Base-by-base conservation (phyloP, 2,888 invertebrate species). In the Philonicus albiceps region DNA sequence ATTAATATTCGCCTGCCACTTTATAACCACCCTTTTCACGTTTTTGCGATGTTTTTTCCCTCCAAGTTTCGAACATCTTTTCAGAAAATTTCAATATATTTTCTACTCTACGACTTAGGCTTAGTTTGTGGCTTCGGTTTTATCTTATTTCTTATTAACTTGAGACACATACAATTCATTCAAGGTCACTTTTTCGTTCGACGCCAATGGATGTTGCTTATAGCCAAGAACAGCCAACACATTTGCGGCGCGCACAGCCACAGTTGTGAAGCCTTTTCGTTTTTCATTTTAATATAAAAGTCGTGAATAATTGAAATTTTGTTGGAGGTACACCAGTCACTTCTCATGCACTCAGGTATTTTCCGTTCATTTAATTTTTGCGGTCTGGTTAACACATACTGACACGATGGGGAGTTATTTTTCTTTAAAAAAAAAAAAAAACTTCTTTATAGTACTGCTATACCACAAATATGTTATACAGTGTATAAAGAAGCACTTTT, bases 251-350 rank as follows among this genome's bases (percentile, higher is more conserved):
- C 49, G 3, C 16, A 3, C 40, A 11, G 40, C 49, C 49, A 4
- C n/a, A 49, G 49, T 43, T 43, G n/a, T 27, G 64, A 64, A 64
- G 64, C 64, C 64, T 64, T 64, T 64, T 64, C 64, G 64, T 64
- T 64, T n/a, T 74, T 74, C 74, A 74, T 74, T 74, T 74, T 74
- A 74, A 34, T 43, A 13, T 74, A 74, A 34, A 74, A 34, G 74
- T 74, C 74, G 34, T 74, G 74, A 74, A 74, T 74, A 74, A 74
- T 74, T 74, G 74, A 74, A 74, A 31, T 74, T 34, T 74, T n/a
- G 34, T 64, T 11, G 64, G 64, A 64, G 64, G 27, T 22, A 64
- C 64, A 64, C 27, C 64, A 64, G 64, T 64, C 64, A 22, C 64
- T 64, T 64, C 64, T 64, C 27, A 64, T 64, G 64, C 27, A 27